Conservation (phyloP, 2,797 vertebrate genomes). For the Sitta carolinensis region DNA sequence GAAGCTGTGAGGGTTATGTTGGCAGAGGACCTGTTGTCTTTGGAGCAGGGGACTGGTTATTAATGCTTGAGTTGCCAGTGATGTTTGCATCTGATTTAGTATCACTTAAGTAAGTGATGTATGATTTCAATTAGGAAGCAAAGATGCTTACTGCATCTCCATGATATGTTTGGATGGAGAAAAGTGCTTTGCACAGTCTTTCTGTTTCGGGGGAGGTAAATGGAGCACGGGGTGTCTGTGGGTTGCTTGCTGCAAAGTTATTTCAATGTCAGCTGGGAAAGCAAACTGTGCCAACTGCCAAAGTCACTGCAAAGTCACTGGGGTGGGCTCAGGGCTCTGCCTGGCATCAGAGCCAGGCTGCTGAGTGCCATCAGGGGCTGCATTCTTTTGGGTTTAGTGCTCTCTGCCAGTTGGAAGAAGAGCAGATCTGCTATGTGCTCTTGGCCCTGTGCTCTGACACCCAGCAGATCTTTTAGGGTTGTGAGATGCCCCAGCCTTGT, state of each 20-base stretch:
- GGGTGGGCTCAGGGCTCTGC: neutral
- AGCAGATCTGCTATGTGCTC: neutral
- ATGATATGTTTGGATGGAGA: constrained; percentile 59
- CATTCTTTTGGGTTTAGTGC: neutral
- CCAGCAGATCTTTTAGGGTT: neutral
- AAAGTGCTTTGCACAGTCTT: constrained; percentile 61
- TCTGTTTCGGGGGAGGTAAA: constrained; percentile 46
- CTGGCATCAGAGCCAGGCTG: neutral
- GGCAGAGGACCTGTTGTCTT: constrained; percentile 14
- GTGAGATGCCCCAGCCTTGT: neutral
- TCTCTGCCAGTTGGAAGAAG: neutral
- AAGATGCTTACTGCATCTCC: constrained; percentile 65
- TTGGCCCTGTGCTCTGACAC: neutral
- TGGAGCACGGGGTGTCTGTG: neutral
- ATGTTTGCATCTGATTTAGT: constrained; percentile 49
- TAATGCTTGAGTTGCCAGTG: constrained; percentile 27
- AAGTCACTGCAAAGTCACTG: neutral
- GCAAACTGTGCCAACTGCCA: neutral
- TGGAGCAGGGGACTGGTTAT: neutral
- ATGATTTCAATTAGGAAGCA: constrained; percentile 69
- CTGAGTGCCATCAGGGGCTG: neutral
- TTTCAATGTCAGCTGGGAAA: constrained; percentile 33
- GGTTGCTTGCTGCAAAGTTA: constrained; percentile 43
- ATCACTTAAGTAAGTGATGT: constrained; percentile 65
- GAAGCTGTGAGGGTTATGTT: accelerated